Evolutionary conservation across 1,140 invertebrate species (phyloP).

Genomic region (Anoplolepis gracilipes): DNA sequence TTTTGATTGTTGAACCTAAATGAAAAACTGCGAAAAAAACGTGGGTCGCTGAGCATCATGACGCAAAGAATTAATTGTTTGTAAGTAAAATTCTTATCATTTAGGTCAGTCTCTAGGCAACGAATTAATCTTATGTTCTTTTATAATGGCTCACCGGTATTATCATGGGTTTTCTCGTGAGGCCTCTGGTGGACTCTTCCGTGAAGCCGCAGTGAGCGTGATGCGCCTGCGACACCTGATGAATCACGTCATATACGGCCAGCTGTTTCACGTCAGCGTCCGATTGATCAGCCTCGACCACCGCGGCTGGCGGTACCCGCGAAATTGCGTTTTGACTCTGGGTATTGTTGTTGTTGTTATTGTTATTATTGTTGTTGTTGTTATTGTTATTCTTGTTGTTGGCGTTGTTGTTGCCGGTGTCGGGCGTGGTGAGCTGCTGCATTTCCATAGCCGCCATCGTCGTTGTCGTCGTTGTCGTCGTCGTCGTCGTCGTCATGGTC

Average conservation of each 20-base stretch:
- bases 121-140: conserved; percentile 10
- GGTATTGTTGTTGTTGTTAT: conserved; percentile 74
- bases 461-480: conserved; percentile 67
- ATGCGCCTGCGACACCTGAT: conserved; percentile 96
- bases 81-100: not conserved
- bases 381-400: conserved; percentile 72
- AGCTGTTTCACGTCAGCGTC: conserved; percentile 87
- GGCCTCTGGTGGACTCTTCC: conserved; percentile 92
- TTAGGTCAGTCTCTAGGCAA: not conserved
- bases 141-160: conserved; percentile 87
- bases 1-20: too few relatives aligned
- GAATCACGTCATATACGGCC: conserved; percentile 94
- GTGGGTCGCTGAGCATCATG: too few relatives aligned
- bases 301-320: conserved; percentile 80
- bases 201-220: conserved; percentile 95
- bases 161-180: conserved; percentile 91
- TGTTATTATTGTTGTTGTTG: conserved; percentile 75
- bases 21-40: too few relatives aligned
- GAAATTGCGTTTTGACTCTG: conserved; percentile 78
- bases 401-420: conserved; percentile 69
- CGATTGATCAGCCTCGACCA: conserved; percentile 83
- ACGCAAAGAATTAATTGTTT: not conserved
- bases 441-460: conserved; percentile 71
- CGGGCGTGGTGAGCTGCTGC: conserved; percentile 76
- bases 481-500: conserved; percentile 79